Evolutionary conservation across 2,113 vertebrate species (phyloP), one percentile per base, ranked within the genome.

Genomic region (Ophthalmolycus amberensis): DNA sequence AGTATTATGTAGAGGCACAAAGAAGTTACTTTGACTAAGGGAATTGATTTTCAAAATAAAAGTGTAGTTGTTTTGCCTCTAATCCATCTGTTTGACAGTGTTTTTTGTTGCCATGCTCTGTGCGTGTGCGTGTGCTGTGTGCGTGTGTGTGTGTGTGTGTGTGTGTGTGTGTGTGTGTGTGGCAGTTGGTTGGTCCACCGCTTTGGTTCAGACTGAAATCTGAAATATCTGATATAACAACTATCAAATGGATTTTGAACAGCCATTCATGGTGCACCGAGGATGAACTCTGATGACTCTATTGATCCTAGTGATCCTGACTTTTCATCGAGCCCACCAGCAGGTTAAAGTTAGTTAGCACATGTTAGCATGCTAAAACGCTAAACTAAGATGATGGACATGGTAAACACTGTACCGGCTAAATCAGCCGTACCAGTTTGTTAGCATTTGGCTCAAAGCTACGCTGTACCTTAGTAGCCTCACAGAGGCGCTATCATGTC

Each of bases 21-120:
- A 81, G 8, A 75, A 22, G 9, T 76, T 46, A 63, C 12, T 71
- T 44, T 84, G 68, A 82, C 54, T 72, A 66, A 75, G 66, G 29
- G 22, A 64, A 60, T 64, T 69, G 32, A 77, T 63, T 93, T 89
- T 82, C 50, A 86, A 87, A 93, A 91, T 90, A 90, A 93, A 92
- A 71, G 37, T 67, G 6, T 52, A 62, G 54, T 42, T 78, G 68
- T 74, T 70, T 86, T 78, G 44, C 66, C 38, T 76, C 15, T 44
- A 38, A 34, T 72, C 15, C 1, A 5, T 63, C 5, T 25, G 42
- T 1, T 63, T 76, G 7, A 63, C 6, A 3, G 3, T 8, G 1
- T 8, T 54, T 71, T 60, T 34, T 32, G 27, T 46, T 15, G 9
- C 54, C 18, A 42, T 65, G 22, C 2, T 37, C 29, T 9, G 34